phyloP scores from a whole-genome alignment of 2,888 invertebrate species.

The Phymatocera aterrima region DNA sequence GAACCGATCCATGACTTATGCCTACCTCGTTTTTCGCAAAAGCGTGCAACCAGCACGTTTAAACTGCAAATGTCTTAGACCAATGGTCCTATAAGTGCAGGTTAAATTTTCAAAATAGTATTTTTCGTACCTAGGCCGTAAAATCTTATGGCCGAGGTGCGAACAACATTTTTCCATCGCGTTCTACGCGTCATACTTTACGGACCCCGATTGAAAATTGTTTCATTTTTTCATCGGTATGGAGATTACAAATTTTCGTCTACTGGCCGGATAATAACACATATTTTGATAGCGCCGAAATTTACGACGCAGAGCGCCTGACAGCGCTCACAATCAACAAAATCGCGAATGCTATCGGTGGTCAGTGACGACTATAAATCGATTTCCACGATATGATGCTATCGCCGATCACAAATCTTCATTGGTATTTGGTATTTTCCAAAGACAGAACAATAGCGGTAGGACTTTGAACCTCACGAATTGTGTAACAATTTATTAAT shows the following conservation, averaged over 20 bases:
- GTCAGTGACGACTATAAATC: neutral
- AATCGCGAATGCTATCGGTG: neutral
- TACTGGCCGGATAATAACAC: neutral
- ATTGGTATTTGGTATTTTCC: neutral
- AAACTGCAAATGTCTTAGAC: neutral
- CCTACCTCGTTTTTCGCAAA: neutral
- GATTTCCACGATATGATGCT: neutral
- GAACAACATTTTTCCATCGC: no score
- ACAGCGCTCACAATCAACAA: neutral
- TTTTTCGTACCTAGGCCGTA: no score
- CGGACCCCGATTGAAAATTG: no score
- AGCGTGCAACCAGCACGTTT: neutral
- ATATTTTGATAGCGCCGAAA: neutral
- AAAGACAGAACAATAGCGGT: neutral
- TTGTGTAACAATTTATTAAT: neutral
- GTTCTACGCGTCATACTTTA: no score
- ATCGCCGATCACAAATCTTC: no score
- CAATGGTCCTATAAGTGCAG: neutral
- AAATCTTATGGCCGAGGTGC: neutral
- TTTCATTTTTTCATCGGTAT: no score
- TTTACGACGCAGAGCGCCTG: neutral
- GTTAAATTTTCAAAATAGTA: no score
- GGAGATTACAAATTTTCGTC: neutral
- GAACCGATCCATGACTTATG: neutral
- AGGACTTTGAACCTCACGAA: neutral